Base-by-base conservation (phyloP, 2,888 invertebrate species). In the Sylvicola fuscatus region DNA sequence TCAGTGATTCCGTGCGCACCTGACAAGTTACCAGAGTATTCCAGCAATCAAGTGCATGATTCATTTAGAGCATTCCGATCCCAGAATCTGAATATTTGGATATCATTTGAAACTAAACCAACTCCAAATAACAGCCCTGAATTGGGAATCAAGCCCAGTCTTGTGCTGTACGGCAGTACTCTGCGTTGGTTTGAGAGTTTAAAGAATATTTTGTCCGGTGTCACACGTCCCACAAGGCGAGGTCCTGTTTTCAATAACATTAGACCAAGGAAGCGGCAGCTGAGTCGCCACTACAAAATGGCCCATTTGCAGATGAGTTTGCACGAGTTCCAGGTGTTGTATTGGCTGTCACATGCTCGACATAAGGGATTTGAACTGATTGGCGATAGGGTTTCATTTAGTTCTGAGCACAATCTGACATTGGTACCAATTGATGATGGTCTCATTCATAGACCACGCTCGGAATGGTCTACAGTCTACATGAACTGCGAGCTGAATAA, bases 321-420 rank as follows among this genome's bases (percentile, higher is more conserved):
- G 36, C 92, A 93, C 49, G 76, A 82, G 45, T 70, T 82, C 43
- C 80, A 81, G 61, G 58, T 59, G 5, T 48, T 56, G 3, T 97
- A 97, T 61, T 97, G 95, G 97, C 92, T 95, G 70, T 95, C 95
- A 0, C 93, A 89, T 46, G 86, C 92, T 0, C 78, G 86, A 66
- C 90, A 92, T 52, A 73, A 86, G 40, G 95, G 95, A 2, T 79
- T 87, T 40, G 86, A 89, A 54, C 63, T 89, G 40, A 69, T 77
- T 4, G 84, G 87, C 1, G 79, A 77, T 3, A 66, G 84, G 7
- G 72, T 89, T 11, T 78, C 79, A 0, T 81, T 80, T 41, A 81
- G 81, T 46, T 81, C 84, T 14, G 77, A 79, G 43, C 80, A 83
- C 53, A 69, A 67, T 17, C 61, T 89, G 27, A 62, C 75, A 0